Conservation (phyloP, 1,140 invertebrate genomes). For the Pantala flavescens region DNA sequence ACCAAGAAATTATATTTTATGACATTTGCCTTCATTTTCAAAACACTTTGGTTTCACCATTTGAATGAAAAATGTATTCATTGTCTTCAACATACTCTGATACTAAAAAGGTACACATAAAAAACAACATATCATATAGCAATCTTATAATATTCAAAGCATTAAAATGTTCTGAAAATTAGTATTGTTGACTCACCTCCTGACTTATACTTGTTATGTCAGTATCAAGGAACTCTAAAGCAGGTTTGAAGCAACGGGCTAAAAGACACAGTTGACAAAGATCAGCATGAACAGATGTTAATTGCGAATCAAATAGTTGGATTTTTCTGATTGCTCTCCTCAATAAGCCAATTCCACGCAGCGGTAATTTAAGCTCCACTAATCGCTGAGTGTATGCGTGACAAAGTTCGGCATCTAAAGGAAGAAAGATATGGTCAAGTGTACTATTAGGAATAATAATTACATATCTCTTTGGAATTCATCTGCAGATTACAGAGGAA, state of each 20-base stretch:
- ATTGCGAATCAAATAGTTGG: slow-evolving; percentile 72
- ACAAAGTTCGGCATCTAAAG: slow-evolving; percentile 76
- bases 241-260: slow-evolving; percentile 86
- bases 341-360: slow-evolving; percentile 74
- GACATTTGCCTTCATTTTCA: neutral
- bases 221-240: slow-evolving; percentile 75
- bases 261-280: slow-evolving; percentile 84
- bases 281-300: slow-evolving; percentile 89
- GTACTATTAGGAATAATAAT: slow-evolving; percentile 20
- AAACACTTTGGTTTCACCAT: neutral
- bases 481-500: no score
- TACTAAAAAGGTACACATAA: no score
- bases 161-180: no score
- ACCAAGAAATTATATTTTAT: neutral
- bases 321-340: slow-evolving; percentile 80
- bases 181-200: slow-evolving; percentile 58
- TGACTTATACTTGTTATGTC: slow-evolving; percentile 86
- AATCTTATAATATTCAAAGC: no score
- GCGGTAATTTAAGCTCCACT: slow-evolving; percentile 62
- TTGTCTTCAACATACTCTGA: neutral
- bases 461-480: neutral
- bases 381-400: slow-evolving; percentile 69
- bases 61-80: neutral
- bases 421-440: slow-evolving; percentile 25
- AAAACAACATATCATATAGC: no score